phyloP scores from a whole-genome alignment of 2,888 invertebrate species.

The Cryptus viduatorius region DNA sequence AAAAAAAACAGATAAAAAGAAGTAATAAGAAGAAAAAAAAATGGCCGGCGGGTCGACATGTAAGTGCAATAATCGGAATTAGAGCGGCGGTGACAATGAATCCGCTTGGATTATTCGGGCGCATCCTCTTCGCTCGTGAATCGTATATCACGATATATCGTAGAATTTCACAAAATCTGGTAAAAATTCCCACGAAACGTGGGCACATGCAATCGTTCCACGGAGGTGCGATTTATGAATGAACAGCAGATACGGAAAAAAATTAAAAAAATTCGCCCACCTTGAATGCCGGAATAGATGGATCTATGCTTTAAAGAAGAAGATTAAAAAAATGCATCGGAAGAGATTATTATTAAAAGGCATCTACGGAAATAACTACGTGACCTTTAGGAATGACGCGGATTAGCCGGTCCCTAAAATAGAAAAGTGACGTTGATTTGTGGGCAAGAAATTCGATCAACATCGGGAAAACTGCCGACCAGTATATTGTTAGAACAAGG shows the following conservation, averaged over 20 bases:
- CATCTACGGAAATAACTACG: conserved; percentile 20
- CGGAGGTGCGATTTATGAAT: conserved; percentile 41
- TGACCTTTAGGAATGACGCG: conserved; percentile 28
- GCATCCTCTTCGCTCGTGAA: conserved; percentile 43
- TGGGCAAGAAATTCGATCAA: conserved; percentile 8
- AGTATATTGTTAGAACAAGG: neutral
- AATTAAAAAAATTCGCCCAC: conserved; percentile 38
- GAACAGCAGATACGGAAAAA: neutral
- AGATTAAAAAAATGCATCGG: conserved; percentile 39
- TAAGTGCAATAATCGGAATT: conserved; percentile 55
- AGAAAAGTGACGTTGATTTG: conserved; percentile 4
- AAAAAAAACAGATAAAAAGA: conserved; percentile 25
- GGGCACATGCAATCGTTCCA: conserved; percentile 27
- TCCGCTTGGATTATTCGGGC: conserved; percentile 53
- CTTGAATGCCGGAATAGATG: conserved; percentile 41
- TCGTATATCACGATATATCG: conserved; percentile 35
- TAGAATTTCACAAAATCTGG: conserved; percentile 44
- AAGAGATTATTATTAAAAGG: conserved; percentile 37
- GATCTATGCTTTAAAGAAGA: conserved; percentile 25
- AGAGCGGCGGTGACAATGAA: conserved; percentile 48
- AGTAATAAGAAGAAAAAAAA: conserved; percentile 18
- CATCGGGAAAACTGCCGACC: neutral
- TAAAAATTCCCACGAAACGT: conserved; percentile 33
- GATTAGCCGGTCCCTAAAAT: conserved; percentile 2
- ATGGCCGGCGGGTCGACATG: conserved; percentile 32